These are phyloP conservation scores for Pygoscelis antarcticus DNA, from an alignment of 2,113 vertebrate species.

Conservation along the genomic window DNA sequence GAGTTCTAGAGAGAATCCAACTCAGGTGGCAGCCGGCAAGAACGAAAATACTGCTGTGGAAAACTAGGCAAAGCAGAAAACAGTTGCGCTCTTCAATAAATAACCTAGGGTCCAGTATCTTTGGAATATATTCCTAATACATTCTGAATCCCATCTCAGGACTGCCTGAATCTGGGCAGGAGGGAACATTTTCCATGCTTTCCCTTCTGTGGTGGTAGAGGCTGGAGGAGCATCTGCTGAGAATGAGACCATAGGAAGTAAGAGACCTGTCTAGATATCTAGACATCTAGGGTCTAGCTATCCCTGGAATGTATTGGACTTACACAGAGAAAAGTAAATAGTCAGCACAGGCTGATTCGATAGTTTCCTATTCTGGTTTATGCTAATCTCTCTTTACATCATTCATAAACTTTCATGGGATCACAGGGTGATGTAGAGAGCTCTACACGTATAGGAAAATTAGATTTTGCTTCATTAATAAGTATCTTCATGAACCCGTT, in stretches of 20 bases:
- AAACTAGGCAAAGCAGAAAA: neutral
- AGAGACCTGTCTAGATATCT: neutral
- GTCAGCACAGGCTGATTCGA: neutral
- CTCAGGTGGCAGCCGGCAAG: neutral
- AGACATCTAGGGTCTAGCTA: neutral
- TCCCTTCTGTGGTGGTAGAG: neutral
- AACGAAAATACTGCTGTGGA: neutral
- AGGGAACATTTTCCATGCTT: neutral
- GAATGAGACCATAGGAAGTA: neutral
- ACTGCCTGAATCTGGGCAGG: neutral
- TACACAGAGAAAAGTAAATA: neutral
- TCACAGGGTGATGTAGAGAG: neutral
- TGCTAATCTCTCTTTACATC: neutral
- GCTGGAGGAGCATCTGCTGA: neutral
- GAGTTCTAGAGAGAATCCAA: neutral
- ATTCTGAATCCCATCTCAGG: neutral
- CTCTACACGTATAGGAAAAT: neutral
- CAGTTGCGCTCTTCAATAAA: neutral
- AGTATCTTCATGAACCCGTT: neutral
- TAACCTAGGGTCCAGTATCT: neutral
- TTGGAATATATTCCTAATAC: neutral
- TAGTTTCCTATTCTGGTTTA: neutral
- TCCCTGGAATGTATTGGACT: neutral
- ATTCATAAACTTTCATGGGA: neutral
- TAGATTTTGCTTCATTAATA: neutral